Base-by-base conservation (phyloP, 2,113 vertebrate species). In the Gorsachius goisagi region DNA sequence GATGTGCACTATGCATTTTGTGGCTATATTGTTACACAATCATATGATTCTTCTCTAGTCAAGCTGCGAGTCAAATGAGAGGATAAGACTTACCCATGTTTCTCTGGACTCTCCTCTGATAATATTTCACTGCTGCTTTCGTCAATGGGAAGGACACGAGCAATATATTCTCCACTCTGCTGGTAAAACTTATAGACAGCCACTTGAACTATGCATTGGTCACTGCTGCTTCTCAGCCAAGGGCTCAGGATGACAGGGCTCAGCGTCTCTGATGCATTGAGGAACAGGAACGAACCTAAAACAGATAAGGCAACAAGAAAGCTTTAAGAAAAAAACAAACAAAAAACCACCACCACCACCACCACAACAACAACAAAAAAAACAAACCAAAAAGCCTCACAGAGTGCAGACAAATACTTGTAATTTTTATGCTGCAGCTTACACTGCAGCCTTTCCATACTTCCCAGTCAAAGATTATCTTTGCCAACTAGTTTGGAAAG, bases 181-280 rank as follows among this genome's bases (percentile, higher is more conserved):
- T 98, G 98, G 52, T 98, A 97, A 87, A 99, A 98, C 49, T 99
- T 98, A 96, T 99, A 99, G 68, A 99, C 98, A 0, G 99, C 98
- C 97, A 99, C 97, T 74, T 99, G 99, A 94, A 99, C 97, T 8
- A 97, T 94, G 39, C 99, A 99, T 30, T 97, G 97, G 39, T 98
- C 98, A 10, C 97, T 98, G 24, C 88, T 97, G 71, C 99, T 99
- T 86, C 98, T 98, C 97, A 99, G 97, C 99, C 99, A 99, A 0
- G 99, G 99, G 79, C 99, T 99, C 96, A 99, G 95, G 88, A 99
- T 98, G 97, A 98, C 97, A 14, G 99, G 99, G 20, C 98, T 99
- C 8, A 83, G 98, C 69, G 97, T 97, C 13, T 97, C 98, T 1
- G 99, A 99, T 16, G 97, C 88, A 68, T 99, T 99, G 92, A 99